phyloP scores from a whole-genome alignment of 1,140 invertebrate species.

The Periplaneta americana region DNA sequence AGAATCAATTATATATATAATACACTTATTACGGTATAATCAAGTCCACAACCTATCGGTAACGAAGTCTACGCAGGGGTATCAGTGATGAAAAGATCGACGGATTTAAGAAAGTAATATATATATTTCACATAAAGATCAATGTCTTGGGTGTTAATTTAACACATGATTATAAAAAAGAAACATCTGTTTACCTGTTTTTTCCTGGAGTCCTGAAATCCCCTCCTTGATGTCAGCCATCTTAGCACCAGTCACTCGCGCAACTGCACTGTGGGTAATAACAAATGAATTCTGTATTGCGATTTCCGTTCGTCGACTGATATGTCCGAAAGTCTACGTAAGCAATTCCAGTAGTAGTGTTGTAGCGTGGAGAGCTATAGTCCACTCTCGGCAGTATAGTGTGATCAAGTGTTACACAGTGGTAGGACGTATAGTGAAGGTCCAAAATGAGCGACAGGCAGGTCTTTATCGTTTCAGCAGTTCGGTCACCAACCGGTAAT shows the following conservation, averaged over 20 bases:
- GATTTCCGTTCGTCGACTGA: neutral
- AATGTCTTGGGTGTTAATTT: neutral
- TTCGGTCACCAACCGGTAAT: conserved; percentile 61
- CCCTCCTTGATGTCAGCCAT: conserved; percentile 55
- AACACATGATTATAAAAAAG: neutral
- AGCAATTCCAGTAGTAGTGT: neutral
- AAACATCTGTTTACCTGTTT: conserved; percentile 40
- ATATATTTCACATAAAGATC: neutral
- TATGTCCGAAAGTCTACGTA: neutral
- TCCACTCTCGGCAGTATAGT: neutral
- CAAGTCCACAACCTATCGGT: neutral
- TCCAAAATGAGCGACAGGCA: conserved; percentile 31
- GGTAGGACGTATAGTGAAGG: neutral
- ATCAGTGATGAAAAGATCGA: neutral
- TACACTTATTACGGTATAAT: neutral
- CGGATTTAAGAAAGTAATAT: neutral
- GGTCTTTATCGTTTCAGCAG: conserved; percentile 60
- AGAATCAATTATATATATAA: neutral
- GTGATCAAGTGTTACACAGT: neutral
- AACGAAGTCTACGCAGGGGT: neutral
- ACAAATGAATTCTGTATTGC: conserved; percentile 29
- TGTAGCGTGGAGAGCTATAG: neutral
- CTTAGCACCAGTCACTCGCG: conserved; percentile 47
- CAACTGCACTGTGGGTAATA: conserved; percentile 35
- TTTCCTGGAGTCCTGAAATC: conserved; percentile 46